A percentile compares a stretch with the other conserved stretches of the same genome.
Conservation (phyloP, 2,888 invertebrate genomes). For the Scaptomyza flava region DNA sequence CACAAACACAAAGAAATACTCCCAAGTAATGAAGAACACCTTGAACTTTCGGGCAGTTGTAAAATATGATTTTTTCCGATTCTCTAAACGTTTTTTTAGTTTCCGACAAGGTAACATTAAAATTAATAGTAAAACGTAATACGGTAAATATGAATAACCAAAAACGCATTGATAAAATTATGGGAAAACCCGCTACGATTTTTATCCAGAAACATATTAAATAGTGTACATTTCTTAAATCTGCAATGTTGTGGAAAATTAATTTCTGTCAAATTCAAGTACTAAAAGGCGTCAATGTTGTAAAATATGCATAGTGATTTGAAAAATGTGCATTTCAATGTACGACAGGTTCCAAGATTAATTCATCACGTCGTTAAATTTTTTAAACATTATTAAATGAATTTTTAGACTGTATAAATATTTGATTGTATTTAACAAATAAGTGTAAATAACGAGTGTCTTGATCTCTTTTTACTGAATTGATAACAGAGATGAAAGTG, state of each 20-base stretch:
- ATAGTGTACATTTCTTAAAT: not conserved
- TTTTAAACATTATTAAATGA: slow-evolving; percentile 1
- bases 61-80: slow-evolving; percentile 21
- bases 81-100: slow-evolving; percentile 11
- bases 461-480: slow-evolving; percentile 1
- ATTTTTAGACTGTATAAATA: slow-evolving; percentile 19
- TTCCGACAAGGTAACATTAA: slow-evolving; percentile 35
- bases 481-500: slow-evolving; percentile 46
- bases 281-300: not conserved
- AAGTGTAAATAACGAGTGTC: not conserved
- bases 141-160: not conserved
- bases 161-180: slow-evolving; percentile 46
- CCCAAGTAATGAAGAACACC: slow-evolving; percentile 22
- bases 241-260: slow-evolving; percentile 8
- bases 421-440: slow-evolving; percentile 3
- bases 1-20: not conserved
- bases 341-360: no score
- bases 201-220: not conserved
- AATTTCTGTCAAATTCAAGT: not conserved
- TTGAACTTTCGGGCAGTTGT: slow-evolving; percentile 56
- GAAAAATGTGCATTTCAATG: not conserved
- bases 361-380: slow-evolving; percentile 2
- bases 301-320: no score
- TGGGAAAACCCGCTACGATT: slow-evolving; percentile 1
- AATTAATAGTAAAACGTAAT: slow-evolving; percentile 41